These are phyloP conservation scores for Tolmerus cingulatus DNA, from an alignment of 2,888 invertebrate species.

Conservation along the genomic window DNA sequence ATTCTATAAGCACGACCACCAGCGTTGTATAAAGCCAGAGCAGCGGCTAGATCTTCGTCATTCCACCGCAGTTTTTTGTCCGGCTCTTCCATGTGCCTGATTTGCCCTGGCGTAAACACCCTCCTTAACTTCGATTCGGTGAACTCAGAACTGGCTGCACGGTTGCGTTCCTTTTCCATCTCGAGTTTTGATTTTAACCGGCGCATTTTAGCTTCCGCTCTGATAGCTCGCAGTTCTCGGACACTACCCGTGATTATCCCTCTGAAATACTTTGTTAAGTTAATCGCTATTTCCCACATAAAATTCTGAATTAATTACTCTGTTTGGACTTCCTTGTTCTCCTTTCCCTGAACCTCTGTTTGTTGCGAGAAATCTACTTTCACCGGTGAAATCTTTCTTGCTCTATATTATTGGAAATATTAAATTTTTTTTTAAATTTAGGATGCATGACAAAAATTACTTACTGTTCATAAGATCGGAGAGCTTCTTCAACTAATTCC, in stretches of 20 bases:
- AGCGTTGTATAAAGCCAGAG: not conserved
- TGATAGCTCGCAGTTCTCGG: not conserved
- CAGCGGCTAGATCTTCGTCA: not conserved
- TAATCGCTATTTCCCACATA: not conserved
- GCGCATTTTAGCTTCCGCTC: not conserved
- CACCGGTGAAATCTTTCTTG: not conserved
- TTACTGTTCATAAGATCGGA: not conserved
- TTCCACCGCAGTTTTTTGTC: not conserved
- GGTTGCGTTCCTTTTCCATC: not conserved
- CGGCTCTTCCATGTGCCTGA: not conserved
- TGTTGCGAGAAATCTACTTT: not conserved
- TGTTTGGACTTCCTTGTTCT: not conserved
- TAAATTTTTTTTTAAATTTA: not conserved
- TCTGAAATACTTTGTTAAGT: not conserved
- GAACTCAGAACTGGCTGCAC: no score
- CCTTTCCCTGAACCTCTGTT: not conserved
- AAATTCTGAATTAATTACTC: not conserved
- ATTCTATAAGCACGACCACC: not conserved
- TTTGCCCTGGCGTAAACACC: not conserved
- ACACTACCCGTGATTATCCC: not conserved
- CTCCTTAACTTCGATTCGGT: not conserved
- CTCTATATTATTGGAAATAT: not conserved
- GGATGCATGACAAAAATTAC: not conserved
- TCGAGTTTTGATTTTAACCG: not conserved
- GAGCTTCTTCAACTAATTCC: not conserved